Conservation (phyloP, 1,140 invertebrate species). For the Polypedilum vanderplanki region DNA sequence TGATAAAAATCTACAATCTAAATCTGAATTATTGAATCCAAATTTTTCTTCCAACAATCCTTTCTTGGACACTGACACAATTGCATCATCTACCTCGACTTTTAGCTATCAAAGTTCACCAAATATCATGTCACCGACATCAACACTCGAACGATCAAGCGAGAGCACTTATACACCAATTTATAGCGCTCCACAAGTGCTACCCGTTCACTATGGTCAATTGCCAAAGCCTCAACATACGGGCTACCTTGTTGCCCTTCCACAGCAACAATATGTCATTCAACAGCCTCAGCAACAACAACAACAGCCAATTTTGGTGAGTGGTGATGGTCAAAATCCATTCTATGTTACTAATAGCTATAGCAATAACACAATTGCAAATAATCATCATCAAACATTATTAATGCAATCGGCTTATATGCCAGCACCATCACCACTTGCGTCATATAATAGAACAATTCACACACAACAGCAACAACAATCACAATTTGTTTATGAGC, state of each 20-base stretch:
- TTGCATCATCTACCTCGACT: not conserved
- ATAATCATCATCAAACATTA: slow-evolving; percentile 26
- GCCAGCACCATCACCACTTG: not conserved
- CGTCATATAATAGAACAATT: not conserved
- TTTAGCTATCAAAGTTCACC: slow-evolving; percentile 8
- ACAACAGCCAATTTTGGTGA: slow-evolving; percentile 21
- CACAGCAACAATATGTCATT: slow-evolving; percentile 21
- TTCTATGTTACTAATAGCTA: slow-evolving; percentile 7
- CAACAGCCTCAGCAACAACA: slow-evolving; percentile 22
- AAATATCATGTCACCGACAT: not conserved
- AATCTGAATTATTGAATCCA: not conserved
- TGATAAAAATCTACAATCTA: not conserved
- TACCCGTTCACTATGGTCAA: slow-evolving; percentile 42
- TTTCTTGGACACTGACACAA: not conserved
- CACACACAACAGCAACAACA: slow-evolving; percentile 16
- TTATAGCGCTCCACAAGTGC: slow-evolving; percentile 38
- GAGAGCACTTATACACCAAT: not conserved
- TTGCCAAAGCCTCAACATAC: slow-evolving; percentile 42
- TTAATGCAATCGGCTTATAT: slow-evolving; percentile 26
- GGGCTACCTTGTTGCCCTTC: not conserved
- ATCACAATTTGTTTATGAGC: slow-evolving; percentile 21
- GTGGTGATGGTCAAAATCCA: slow-evolving; percentile 19
- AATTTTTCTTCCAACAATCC: slow-evolving; percentile 27
- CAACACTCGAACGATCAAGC: not conserved
- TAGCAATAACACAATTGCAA: slow-evolving; percentile 22